Evolutionary conservation across 2,888 invertebrate species (phyloP), one percentile per base, ranked within the genome.

Genomic region (Protonemura montana): DNA sequence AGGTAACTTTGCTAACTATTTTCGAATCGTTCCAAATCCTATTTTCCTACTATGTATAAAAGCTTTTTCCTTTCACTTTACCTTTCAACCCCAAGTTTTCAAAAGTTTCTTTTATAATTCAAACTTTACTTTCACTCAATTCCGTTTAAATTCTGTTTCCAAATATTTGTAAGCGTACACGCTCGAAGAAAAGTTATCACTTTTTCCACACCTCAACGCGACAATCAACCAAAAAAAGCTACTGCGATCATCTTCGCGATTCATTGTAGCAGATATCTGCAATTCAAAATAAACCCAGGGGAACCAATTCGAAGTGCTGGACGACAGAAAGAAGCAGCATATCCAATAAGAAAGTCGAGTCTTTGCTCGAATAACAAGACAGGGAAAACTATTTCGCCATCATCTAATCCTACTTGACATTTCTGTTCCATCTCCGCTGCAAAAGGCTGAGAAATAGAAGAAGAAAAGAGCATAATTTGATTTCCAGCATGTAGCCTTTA

Each of bases 391-490:
- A 59, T 10, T 59, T 10, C 59, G 21, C 59, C 59, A 59, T 59
- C 59, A 59, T 59, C 59, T 59, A 59, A 59, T 59, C 59, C 59
- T 59, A 21, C 59, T 59, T 59, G 59, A 59, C 59, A 59, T 59
- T 59, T 59, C 59, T 59, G 59, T 21, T 59, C 35, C 35, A 10
- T 35, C n/a, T n/a, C n/a, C 59, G 59, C 59, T 59, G 35, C 59
- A 21, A 10, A 13, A 1, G 59, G 2, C 21, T 59, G 59, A 59
- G 59, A 59, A 59, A 59, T 59, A 78, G 78, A 27, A 3, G 78
- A 78, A 78, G 78, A 78, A 78, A 78, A 78, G 78, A 26, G 28
- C 27, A 78, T 78, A 78, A 78, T 78, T 78, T 78, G 78, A 78
- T 78, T 78, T 78, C 78, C 25, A 78, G 78, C 78, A 27, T 78